A percentile compares a stretch with the other conserved stretches of the same genome.
phyloP scores from a whole-genome alignment of 1,140 invertebrate species.

The Pogonomyrmex californicus region DNA sequence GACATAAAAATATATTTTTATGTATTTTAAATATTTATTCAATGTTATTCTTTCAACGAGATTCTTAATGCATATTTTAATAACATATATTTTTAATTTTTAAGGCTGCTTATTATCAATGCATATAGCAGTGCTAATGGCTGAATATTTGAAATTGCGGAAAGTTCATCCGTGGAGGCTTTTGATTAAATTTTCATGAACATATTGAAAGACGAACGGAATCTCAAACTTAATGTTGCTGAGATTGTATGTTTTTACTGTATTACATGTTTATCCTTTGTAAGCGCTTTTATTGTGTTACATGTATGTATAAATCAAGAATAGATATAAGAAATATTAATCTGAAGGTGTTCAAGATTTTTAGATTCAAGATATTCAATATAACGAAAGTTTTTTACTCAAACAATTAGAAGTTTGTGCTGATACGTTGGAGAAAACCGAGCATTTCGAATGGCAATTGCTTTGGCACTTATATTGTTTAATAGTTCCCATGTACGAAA shows the following conservation, averaged over 20 bases:
- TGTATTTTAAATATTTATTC: conserved; percentile 1
- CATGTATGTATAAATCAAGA: not conserved
- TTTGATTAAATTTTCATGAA: conserved; percentile 95
- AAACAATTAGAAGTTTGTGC: conserved; percentile 95
- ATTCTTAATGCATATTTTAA: not conserved
- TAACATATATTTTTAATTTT: conserved; percentile 19
- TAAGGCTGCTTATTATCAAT: conserved; percentile 95
- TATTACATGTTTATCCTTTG: conserved; percentile 7
- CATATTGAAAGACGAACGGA: conserved; percentile 94
- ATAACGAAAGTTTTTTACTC: conserved; percentile 94
- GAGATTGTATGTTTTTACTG: conserved; percentile 82
- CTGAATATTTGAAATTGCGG: conserved; percentile 95
- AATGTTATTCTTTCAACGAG: not conserved
- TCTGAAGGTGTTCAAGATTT: conserved; percentile 18
- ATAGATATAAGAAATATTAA: not conserved
- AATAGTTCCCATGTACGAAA: conserved; percentile 96
- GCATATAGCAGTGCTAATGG: conserved; percentile 96
- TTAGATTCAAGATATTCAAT: conserved; percentile 95
- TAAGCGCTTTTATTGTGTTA: not conserved
- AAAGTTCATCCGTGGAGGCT: conserved; percentile 90
- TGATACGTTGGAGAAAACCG: conserved; percentile 93
- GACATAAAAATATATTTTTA: not conserved
- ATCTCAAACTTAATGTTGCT: conserved; percentile 93
- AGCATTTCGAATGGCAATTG: conserved; percentile 93
- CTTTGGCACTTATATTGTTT: conserved; percentile 96